Percentiles rank a stretch among this genome's conserved stretches.
These are phyloP conservation scores for Pelochelys cantorii DNA, from an alignment of 2,797 vertebrate species.

Conservation along the genomic window DNA sequence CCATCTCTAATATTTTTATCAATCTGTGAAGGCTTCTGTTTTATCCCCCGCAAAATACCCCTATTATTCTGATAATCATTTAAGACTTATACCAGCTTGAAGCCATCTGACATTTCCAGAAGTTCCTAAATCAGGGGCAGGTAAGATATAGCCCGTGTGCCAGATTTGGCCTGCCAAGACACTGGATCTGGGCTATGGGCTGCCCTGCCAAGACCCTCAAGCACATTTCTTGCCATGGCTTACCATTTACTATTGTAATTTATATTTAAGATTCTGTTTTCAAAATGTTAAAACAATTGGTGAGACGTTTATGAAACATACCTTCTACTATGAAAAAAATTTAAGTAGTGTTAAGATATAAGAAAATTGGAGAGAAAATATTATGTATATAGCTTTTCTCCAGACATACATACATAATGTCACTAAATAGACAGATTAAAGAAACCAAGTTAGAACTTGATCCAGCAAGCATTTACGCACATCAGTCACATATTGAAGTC, in stretches of 20 bases:
- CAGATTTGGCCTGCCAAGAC: no score
- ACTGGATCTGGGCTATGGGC: no score
- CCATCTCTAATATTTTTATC: neutral
- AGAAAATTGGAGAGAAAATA: neutral
- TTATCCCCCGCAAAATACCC: neutral
- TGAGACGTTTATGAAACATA: neutral
- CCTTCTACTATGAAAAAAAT: neutral
- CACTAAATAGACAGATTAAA: no score
- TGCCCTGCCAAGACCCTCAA: no score
- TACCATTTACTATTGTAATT: neutral
- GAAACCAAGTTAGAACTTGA: no score
- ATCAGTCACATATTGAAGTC: no score
- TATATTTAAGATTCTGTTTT: neutral
- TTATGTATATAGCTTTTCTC: neutral
- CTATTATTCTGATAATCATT: neutral
- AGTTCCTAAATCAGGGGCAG: no score
- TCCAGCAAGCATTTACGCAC: no score
- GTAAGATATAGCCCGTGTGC: no score
- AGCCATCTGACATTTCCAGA: neutral
- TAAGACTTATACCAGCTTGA: neutral
- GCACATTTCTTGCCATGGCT: neutral
- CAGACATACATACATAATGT: neutral
- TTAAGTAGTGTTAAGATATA: neutral
- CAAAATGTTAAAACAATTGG: neutral
- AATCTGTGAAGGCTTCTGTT: neutral